Evolutionary conservation across 2,888 invertebrate genomes (phyloP), one percentile per base, ranked within the genome.

Genomic region (Pilophorus perplexus): DNA sequence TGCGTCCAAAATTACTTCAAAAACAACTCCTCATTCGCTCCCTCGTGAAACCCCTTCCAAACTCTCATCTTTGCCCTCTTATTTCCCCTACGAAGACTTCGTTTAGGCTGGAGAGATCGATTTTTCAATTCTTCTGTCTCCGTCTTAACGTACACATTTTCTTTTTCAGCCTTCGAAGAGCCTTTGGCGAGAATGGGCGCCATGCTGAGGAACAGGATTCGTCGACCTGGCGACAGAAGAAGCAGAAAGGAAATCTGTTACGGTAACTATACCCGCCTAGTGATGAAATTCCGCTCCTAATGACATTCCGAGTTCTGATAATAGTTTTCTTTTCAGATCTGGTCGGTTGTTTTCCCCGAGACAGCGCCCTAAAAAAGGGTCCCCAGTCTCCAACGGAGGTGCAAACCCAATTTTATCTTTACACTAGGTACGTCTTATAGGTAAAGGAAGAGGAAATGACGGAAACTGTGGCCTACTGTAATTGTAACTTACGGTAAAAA

Each of bases 351-450:
- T 83, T 84, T 68, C 71, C 72, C 3, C 77, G 77, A 42, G 76
- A 82, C 66, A 77, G 81, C 2, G 78, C 82, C 0, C 71, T 83
- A 4, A 82, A 81, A 74, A 80, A 80, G 70, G 74, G 79, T 1
- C 84, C 84, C 0, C 82, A 84, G 72, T 77, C 80, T 73, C 84
- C 84, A 0, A 77, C 75, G 66, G 72, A 76, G 1, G 77, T 84
- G 33, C 77, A 80, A 54, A 83, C 84, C 0, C 80, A 77, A 74
- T 83, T 83, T 72, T 77, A 78, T 48, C 74, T 84, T 14, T 81
- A 81, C 69, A 80, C 80, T 5, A 75, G 59, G 59, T 57, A 23
- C n/a, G n/a, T n/a, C n/a, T n/a, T n/a, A n/a, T n/a, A n/a, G n/a
- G n/a, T n/a, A n/a, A n/a, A n/a, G n/a, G n/a, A n/a, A n/a, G n/a